phyloP scores from a whole-genome alignment of 2,113 vertebrate genomes.

The Corydoras sp. region DNA sequence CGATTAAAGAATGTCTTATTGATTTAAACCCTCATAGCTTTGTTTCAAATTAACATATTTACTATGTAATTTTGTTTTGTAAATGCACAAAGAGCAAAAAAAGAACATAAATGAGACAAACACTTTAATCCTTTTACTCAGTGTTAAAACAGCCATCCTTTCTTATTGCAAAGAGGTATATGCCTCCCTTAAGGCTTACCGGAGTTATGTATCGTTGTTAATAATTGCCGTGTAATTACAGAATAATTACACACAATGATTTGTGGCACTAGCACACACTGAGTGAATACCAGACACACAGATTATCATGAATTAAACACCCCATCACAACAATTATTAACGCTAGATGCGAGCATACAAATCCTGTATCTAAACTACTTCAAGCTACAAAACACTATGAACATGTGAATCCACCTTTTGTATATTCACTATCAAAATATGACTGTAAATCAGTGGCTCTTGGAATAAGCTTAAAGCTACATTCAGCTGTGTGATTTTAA shows the following conservation, averaged over 20 bases:
- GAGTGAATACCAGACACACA: constrained; percentile 29
- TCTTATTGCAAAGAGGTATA: constrained; percentile 40
- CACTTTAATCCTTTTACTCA: constrained; percentile 46
- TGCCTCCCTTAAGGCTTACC: constrained; percentile 35
- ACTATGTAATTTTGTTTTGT: constrained; percentile 40
- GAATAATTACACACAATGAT: constrained; percentile 58
- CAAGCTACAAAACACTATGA: constrained; percentile 27
- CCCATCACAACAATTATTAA: constrained; percentile 41
- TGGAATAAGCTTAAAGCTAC: no score
- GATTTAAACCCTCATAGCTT: constrained; percentile 1
- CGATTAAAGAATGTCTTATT: neutral
- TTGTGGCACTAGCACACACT: constrained; percentile 21
- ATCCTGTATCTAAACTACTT: constrained; percentile 25
- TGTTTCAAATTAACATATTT: constrained; percentile 1
- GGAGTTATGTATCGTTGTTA: constrained; percentile 45
- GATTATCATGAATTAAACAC: constrained; percentile 46
- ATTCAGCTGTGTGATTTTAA: no score
- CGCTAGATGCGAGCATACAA: constrained; percentile 22
- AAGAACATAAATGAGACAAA: constrained; percentile 23
- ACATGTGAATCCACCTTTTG: constrained; percentile 1
- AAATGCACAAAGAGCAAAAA: constrained; percentile 31
- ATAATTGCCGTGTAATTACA: constrained; percentile 63
- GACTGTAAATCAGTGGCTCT: no score
- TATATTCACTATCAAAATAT: neutral
- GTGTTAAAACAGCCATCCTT: constrained; percentile 43